phyloP scores from a whole-genome alignment of 2,113 vertebrate species.

The Paramisgurnus dabryanus region DNA sequence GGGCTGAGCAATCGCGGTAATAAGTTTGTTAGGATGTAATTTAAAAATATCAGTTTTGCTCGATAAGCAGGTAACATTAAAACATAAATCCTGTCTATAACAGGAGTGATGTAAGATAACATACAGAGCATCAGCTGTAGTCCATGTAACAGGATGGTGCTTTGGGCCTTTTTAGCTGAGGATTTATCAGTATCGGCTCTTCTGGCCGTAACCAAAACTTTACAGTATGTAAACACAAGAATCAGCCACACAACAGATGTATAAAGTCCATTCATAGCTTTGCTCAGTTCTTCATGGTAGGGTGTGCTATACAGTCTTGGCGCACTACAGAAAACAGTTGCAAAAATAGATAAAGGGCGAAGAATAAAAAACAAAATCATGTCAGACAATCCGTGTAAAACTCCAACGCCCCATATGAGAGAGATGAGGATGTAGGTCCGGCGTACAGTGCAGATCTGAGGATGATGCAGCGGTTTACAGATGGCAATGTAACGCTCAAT shows the following conservation, averaged over 20 bases:
- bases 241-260: slow-evolving; percentile 60
- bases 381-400: slow-evolving; percentile 59
- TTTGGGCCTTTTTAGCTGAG: slow-evolving; percentile 60
- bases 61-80: not conserved
- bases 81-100: slow-evolving; percentile 4
- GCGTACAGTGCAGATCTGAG: slow-evolving; percentile 64
- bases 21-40: slow-evolving; percentile 54
- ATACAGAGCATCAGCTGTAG: slow-evolving; percentile 62
- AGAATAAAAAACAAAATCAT: slow-evolving; percentile 60
- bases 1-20: slow-evolving; percentile 65
- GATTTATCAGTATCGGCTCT: slow-evolving; percentile 26
- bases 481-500: slow-evolving; percentile 73
- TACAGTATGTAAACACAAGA: slow-evolving; percentile 62
- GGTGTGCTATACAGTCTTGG: slow-evolving; percentile 35
- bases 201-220: slow-evolving; percentile 53
- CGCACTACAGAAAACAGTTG: slow-evolving; percentile 34
- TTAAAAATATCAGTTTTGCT: slow-evolving; percentile 38
- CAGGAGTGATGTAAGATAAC: slow-evolving; percentile 55
- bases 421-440: slow-evolving; percentile 58
- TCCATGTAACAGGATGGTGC: slow-evolving; percentile 67
- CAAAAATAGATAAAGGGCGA: slow-evolving; percentile 56
- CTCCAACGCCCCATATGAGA: slow-evolving; percentile 62
- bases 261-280: slow-evolving; percentile 38
- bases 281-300: slow-evolving; percentile 30
- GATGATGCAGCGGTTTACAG: slow-evolving; percentile 67